Evolutionary conservation across 2,113 vertebrate species (phyloP).

Genomic region (Crocuta crocuta): DNA sequence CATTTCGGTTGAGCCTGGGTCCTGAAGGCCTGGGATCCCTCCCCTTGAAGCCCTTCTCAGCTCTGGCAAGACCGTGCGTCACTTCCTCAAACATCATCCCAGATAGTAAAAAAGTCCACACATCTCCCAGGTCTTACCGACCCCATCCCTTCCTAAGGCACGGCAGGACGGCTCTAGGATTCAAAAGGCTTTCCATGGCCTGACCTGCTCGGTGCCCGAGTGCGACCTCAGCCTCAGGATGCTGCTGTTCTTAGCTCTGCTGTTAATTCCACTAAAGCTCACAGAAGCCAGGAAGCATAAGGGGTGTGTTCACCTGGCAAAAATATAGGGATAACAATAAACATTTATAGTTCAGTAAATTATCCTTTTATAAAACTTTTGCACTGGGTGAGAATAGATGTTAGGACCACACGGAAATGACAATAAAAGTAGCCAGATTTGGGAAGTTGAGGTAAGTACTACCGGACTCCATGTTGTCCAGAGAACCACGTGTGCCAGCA

Average conservation of each 20-base stretch:
- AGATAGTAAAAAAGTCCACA: fast-evolving
- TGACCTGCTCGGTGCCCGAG: neutral
- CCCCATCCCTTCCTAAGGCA: neutral
- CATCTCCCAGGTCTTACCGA: neutral
- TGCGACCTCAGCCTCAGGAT: neutral
- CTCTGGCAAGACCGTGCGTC: neutral
- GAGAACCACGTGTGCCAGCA: neutral
- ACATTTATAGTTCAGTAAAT: neutral
- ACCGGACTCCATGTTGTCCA: neutral
- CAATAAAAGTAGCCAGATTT: neutral
- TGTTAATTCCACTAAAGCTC: neutral
- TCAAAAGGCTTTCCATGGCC: too few species aligned
- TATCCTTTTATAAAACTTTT: neutral
- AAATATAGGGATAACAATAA: neutral
- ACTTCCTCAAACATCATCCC: neutral
- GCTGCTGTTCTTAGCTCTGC: neutral
- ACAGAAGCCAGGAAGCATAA: neutral
- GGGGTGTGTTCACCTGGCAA: too few species aligned
- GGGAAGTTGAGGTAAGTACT: neutral
- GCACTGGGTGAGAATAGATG: neutral
- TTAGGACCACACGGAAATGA: neutral
- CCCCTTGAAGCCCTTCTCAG: neutral
- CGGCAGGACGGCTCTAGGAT: neutral
- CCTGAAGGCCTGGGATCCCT: neutral
- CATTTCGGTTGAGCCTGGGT: neutral